Evolutionary conservation across 2,113 vertebrate genomes (phyloP).

Genomic region (Pseudorectes ferrugineus): DNA sequence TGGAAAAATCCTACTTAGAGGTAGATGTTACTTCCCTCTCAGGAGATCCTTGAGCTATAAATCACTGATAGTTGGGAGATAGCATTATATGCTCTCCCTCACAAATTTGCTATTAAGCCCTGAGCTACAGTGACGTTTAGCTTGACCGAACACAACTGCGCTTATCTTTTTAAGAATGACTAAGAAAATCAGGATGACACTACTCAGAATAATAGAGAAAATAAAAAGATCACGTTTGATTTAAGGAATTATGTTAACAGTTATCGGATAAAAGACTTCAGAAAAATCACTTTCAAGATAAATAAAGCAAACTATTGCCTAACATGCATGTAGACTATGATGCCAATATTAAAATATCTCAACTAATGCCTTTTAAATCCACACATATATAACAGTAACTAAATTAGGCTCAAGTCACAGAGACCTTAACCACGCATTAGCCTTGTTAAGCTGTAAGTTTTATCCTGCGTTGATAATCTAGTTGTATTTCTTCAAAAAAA

Average conservation of each 20-base stretch:
- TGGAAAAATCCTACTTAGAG: background rate
- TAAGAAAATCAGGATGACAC: background rate
- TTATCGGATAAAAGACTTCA: background rate
- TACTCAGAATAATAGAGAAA: background rate
- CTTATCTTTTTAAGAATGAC: background rate
- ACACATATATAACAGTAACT: background rate
- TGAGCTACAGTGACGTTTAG: background rate
- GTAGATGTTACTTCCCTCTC: background rate
- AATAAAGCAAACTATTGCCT: background rate
- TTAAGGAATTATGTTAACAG: background rate
- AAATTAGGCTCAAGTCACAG: background rate
- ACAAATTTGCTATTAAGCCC: background rate
- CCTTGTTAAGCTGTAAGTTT: background rate
- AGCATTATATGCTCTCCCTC: background rate
- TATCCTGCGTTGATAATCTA: background rate
- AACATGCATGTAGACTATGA: background rate
- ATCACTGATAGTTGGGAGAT: background rate
- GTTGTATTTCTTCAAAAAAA: background rate
- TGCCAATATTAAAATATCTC: background rate
- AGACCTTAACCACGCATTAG: background rate
- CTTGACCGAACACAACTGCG: background rate
- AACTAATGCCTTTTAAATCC: background rate
- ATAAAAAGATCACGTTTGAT: background rate
- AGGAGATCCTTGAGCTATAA: background rate
- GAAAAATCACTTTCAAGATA: background rate